Percentiles rank a stretch among this genome's conserved stretches.
Evolutionary conservation across 2,888 invertebrate genomes (phyloP).

Genomic region (Lasioglossum oenotherae): DNA sequence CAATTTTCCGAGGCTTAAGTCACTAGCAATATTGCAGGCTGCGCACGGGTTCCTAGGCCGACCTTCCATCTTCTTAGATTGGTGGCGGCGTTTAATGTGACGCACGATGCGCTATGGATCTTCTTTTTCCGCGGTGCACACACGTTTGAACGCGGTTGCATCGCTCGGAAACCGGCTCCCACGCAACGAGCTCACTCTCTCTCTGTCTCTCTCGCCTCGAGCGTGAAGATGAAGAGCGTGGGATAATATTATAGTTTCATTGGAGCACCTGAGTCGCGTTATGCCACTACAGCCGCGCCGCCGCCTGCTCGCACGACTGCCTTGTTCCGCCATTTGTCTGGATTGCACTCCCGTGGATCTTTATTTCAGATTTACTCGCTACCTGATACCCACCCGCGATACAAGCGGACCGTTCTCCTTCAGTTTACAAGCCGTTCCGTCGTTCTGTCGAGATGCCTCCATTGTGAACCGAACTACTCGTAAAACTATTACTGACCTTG

Average conservation of each 20-base stretch:
- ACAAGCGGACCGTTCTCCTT: background rate
- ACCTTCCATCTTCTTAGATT: constrained; percentile 47
- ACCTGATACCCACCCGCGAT: background rate
- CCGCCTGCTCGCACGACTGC: constrained; percentile 15
- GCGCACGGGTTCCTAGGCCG: constrained; percentile 25
- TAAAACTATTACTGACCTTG: constrained; percentile 8
- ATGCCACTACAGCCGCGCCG: constrained; percentile 26
- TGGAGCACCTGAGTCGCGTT: constrained; percentile 66
- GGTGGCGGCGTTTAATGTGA: constrained; percentile 49
- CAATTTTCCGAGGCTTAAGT: constrained; percentile 80
- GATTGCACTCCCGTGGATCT: constrained; percentile 49
- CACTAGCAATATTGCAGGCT: constrained; percentile 75
- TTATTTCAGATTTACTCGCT: constrained; percentile 53
- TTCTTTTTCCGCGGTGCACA: constrained; percentile 37
- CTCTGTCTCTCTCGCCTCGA: constrained; percentile 25
- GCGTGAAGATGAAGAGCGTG: constrained; percentile 64
- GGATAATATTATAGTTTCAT: constrained; percentile 74
- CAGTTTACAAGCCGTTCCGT: background rate
- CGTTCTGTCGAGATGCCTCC: background rate
- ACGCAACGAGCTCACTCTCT: constrained; percentile 19
- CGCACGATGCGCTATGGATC: constrained; percentile 31
- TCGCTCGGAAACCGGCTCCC: constrained; percentile 6
- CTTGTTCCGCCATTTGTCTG: constrained; percentile 51
- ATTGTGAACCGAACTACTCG: background rate
- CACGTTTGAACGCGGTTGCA: background rate